Percentiles rank a stretch among this genome's conserved stretches.
phyloP scores from a whole-genome alignment of 2,113 vertebrate genomes.

The Bombycilla garrulus region DNA sequence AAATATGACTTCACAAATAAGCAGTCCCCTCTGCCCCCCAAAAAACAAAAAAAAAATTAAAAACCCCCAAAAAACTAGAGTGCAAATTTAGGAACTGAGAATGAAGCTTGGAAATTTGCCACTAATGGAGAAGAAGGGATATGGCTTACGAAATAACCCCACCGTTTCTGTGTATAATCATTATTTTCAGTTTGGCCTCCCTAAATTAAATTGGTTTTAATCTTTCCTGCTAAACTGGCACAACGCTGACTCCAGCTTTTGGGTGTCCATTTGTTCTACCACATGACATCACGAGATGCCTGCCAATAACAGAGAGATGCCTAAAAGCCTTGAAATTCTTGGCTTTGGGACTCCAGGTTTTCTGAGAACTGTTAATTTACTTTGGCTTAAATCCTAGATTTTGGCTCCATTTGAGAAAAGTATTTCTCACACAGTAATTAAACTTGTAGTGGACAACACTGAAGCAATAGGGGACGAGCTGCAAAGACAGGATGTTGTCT shows the following conservation, averaged over 20 bases:
- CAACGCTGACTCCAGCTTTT: slow-evolving; percentile 39
- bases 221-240: slow-evolving; percentile 50
- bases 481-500: neutral
- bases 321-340: slow-evolving; percentile 70
- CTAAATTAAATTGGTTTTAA: slow-evolving; percentile 38
- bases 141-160: slow-evolving; percentile 22
- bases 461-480: slow-evolving; percentile 14
- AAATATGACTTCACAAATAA: neutral
- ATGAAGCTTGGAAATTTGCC: slow-evolving; percentile 19
- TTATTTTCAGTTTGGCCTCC: slow-evolving; percentile 54
- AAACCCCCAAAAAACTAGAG: neutral
- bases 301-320: slow-evolving; percentile 64
- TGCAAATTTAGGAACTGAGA: slow-evolving; percentile 42
- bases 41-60: neutral
- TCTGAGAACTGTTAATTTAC: slow-evolving; percentile 68
- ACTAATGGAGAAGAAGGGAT: neutral
- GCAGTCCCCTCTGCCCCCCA: neutral
- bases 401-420: slow-evolving; percentile 57
- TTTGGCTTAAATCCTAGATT: slow-evolving; percentile 71
- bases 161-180: slow-evolving; percentile 17
- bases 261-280: slow-evolving; percentile 67
- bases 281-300: slow-evolving; percentile 56
- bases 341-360: slow-evolving; percentile 64
- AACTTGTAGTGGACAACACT: slow-evolving; percentile 65
- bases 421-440: slow-evolving; percentile 65